phyloP scores from a whole-genome alignment of 1,140 invertebrate species.

The Cyphomyrmex costatus region DNA sequence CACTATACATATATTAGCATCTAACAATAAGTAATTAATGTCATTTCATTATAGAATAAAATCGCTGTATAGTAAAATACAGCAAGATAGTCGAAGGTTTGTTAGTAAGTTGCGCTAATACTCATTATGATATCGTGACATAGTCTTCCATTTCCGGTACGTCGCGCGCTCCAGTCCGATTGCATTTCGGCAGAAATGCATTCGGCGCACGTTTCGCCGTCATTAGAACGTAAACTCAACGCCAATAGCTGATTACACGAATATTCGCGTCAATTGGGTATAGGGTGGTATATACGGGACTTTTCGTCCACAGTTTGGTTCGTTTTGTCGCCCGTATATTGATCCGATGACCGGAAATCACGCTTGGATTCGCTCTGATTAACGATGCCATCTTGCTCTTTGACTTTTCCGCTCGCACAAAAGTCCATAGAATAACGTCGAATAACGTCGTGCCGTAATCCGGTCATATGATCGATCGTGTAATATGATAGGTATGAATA shows the following conservation, averaged over 20 bases:
- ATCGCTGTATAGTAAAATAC: neutral
- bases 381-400: conserved; percentile 35
- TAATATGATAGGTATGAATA: conserved; percentile 4
- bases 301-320: conserved; percentile 47
- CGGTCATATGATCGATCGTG: neutral
- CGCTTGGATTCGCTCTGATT: conserved; percentile 50
- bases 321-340: conserved; percentile 53
- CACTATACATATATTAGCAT: neutral
- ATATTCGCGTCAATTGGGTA: conserved; percentile 51
- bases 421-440: neutral
- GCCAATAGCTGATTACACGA: conserved; percentile 70
- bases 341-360: conserved; percentile 66
- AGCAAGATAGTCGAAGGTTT: neutral
- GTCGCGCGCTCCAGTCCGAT: conserved; percentile 62
- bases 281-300: neutral
- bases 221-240: conserved; percentile 77
- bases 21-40: neutral
- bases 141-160: conserved; percentile 71
- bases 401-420: conserved; percentile 20
- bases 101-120: neutral
- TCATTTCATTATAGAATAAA: neutral
- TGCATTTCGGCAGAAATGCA: conserved; percentile 70
- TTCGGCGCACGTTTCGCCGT: conserved; percentile 73
- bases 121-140: conserved; percentile 56
- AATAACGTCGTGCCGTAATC: conserved; percentile 1